Evolutionary conservation across 2,113 vertebrate genomes (phyloP).

Genomic region (Lampris megalopsis): DNA sequence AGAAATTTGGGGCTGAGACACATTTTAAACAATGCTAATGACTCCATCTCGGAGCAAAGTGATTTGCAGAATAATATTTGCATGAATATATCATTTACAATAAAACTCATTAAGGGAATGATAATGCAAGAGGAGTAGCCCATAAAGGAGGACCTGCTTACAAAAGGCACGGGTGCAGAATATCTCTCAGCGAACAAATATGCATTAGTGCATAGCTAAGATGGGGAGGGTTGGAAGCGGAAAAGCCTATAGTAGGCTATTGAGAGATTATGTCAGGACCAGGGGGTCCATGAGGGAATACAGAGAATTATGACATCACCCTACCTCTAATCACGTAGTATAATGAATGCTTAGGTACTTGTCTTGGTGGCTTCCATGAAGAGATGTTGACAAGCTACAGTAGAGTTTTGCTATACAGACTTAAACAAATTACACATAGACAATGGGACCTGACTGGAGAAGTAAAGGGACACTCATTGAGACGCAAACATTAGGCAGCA

Average conservation of each 20-base stretch:
- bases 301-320: no score
- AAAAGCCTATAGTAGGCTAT: not conserved
- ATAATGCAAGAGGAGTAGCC: conserved; percentile 32
- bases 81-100: conserved; percentile 29
- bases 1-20: not conserved
- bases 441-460: no score
- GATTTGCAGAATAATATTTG: conserved; percentile 20
- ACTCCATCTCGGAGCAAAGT: conserved; percentile 25
- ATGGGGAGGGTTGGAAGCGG: not conserved
- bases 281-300: no score
- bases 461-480: no score
- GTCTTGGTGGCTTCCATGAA: no score
- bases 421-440: no score
- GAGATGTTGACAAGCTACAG: no score
- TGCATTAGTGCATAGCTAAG: not conserved
- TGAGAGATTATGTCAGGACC: no score
- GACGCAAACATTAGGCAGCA: no score
- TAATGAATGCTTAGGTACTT: no score
- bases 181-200: not conserved
- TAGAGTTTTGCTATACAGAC: no score
- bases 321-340: no score
- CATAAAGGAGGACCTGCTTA: conserved; percentile 11
- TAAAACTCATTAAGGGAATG: conserved; percentile 17
- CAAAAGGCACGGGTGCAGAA: not conserved
- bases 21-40: conserved; percentile 20